Conservation (phyloP, 2,797 vertebrate genomes). For the Fundulus diaphanus region DNA sequence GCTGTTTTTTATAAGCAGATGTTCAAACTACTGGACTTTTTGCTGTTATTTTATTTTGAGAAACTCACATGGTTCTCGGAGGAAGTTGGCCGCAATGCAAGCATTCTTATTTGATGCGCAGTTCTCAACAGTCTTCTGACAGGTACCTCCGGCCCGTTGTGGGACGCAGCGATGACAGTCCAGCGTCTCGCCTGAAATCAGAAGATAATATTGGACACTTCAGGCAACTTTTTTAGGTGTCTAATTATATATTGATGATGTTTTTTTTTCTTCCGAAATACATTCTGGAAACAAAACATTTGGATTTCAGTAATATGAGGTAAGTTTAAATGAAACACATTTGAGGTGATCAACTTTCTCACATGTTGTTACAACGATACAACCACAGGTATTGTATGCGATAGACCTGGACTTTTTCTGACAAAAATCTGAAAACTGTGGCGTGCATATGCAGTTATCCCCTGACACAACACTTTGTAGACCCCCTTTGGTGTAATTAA, state of each 20-base stretch:
- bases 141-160: constrained; percentile 55
- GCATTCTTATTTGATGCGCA: constrained; percentile 68
- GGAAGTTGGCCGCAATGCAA: constrained; percentile 70
- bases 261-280: not conserved
- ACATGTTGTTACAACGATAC: not conserved
- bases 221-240: not conserved
- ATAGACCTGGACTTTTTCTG: not conserved
- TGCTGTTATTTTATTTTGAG: not conserved
- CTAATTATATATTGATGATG: not conserved
- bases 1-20: not conserved
- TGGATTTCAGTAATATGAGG: not conserved
- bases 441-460: too few species aligned
- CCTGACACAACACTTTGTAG: not conserved
- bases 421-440: not conserved
- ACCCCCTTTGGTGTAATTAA: not conserved
- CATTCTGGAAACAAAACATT: too few species aligned
- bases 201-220: not conserved
- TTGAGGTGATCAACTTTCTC: not conserved
- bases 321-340: not conserved
- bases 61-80: constrained; percentile 70
- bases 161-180: constrained; percentile 73
- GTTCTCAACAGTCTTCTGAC: constrained; percentile 53
- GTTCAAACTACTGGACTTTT: not conserved
- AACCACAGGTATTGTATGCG: not conserved
- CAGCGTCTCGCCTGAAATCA: constrained; percentile 69